phyloP scores from a whole-genome alignment of 1,140 invertebrate species.

The Aradophagus sp. region DNA sequence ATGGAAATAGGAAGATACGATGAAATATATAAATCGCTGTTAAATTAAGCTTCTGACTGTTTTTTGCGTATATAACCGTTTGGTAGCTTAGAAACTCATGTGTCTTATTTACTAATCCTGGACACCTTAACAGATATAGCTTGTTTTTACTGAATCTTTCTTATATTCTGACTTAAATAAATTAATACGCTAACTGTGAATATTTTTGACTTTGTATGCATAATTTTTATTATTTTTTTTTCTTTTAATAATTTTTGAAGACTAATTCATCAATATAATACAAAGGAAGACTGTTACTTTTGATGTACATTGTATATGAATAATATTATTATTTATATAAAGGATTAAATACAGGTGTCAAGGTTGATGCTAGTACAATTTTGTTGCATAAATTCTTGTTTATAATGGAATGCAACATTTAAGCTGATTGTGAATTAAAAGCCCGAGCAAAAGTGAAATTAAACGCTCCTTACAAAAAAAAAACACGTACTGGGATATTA shows the following conservation, averaged over 20 bases:
- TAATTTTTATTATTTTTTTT: background rate
- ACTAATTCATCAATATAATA: conserved; percentile 7
- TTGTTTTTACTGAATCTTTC: too few species aligned
- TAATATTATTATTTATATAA: conserved; percentile 28
- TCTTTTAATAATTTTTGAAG: background rate
- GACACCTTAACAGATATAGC: conserved; percentile 20
- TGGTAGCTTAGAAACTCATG: conserved; percentile 37
- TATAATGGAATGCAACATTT: conserved; percentile 59
- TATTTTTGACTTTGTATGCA: background rate
- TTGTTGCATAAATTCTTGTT: conserved; percentile 55
- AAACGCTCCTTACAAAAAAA: conserved; percentile 24
- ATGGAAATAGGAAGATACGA: conserved; percentile 45
- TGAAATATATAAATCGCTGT: conserved; percentile 41
- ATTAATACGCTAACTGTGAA: too few species aligned
- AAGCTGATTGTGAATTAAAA: conserved; percentile 52
- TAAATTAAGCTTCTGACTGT: conserved; percentile 41
- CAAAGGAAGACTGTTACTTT: too few species aligned
- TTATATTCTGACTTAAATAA: too few species aligned
- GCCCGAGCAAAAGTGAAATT: conserved; percentile 33
- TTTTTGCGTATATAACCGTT: conserved; percentile 21
- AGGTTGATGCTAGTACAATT: conserved; percentile 47
- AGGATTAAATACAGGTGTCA: conserved; percentile 54
- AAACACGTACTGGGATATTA: conserved; percentile 32
- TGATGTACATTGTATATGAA: conserved; percentile 4
- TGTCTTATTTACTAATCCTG: conserved; percentile 34